Conservation (phyloP, 2,113 vertebrate species). For the Rhinichthys klamathensis region DNA sequence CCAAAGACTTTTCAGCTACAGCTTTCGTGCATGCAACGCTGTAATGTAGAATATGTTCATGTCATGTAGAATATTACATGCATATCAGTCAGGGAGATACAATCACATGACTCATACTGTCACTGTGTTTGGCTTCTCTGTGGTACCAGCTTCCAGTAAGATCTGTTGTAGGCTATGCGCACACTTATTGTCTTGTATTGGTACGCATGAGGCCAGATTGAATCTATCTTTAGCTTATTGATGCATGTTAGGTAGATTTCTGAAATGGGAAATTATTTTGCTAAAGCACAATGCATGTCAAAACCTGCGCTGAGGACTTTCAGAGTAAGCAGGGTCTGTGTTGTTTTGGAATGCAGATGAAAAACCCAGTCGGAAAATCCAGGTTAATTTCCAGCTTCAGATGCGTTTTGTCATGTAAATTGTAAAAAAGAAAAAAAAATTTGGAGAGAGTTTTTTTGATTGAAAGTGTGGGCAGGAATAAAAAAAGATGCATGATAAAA, state of each 20-base stretch:
- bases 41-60: neutral
- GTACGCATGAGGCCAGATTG: neutral
- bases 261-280: neutral
- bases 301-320: neutral
- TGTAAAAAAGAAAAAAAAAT: neutral
- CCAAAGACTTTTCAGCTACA: neutral
- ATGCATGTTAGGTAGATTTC: conserved; percentile 12
- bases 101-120: neutral
- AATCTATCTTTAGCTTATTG: neutral
- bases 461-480: neutral
- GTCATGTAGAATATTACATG: conserved; percentile 6
- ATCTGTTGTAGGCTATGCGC: neutral
- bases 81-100: neutral
- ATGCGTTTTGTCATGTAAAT: neutral
- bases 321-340: neutral
- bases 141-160: neutral
- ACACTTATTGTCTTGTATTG: neutral
- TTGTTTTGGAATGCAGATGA: neutral
- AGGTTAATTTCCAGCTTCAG: neutral
- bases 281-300: neutral
- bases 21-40: neutral
- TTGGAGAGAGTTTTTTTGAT: neutral
- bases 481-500: conserved; percentile 1
- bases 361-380: neutral
- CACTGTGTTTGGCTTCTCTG: neutral